Evolutionary conservation across 1,140 invertebrate genomes (phyloP).

Genomic region (Colletes latitarsis): DNA sequence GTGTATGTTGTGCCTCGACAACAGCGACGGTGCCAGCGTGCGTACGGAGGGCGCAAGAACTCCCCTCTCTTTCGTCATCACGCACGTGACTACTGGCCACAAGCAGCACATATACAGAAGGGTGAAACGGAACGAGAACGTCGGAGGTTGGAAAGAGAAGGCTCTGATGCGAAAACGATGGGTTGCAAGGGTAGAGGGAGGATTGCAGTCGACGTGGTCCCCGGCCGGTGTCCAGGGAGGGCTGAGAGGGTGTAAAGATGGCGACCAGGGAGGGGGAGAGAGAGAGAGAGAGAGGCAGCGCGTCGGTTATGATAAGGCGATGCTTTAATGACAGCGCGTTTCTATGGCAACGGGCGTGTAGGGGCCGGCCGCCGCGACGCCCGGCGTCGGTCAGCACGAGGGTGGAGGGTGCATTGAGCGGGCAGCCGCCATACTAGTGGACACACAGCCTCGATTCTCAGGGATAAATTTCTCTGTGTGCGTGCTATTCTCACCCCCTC

Average conservation of each 20-base stretch:
- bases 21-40: constrained; percentile 41
- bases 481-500: constrained; percentile 62
- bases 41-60: constrained; percentile 51
- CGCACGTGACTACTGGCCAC: constrained; percentile 70
- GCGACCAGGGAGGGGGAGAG: constrained; percentile 71
- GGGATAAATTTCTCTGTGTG: constrained; percentile 76
- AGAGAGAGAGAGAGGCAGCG: constrained; percentile 74
- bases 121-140: constrained; percentile 28
- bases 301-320: constrained; percentile 82
- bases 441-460: constrained; percentile 74
- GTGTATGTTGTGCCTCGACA: constrained; percentile 2
- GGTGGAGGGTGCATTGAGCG: constrained; percentile 70
- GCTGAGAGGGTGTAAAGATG: constrained; percentile 77
- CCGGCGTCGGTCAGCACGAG: constrained; percentile 78
- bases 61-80: constrained; percentile 65
- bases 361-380: constrained; percentile 79
- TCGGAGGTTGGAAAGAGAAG: constrained; percentile 53
- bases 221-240: constrained; percentile 57
- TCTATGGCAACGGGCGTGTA: constrained; percentile 78
- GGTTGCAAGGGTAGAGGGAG: constrained; percentile 52
- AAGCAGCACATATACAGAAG: constrained; percentile 54
- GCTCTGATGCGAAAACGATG: constrained; percentile 50
- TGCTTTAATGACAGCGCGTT: constrained; percentile 81
- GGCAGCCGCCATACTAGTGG: constrained; percentile 79
- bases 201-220: constrained; percentile 64